These are phyloP conservation scores for Laticauda colubrina DNA, from an alignment of 2,113 vertebrate genomes.

Conservation along the genomic window DNA sequence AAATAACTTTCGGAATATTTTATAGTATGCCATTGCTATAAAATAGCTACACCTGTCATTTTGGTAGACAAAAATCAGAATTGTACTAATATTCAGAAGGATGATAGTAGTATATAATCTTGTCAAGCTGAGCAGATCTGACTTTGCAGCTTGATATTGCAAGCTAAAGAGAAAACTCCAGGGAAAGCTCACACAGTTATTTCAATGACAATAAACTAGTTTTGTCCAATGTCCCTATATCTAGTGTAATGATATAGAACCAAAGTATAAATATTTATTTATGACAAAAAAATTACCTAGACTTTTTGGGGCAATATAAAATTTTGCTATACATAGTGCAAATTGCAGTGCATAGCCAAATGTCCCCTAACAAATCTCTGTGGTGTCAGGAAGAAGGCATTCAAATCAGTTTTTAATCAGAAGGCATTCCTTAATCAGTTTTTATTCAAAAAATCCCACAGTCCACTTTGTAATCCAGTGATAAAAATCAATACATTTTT, in stretches of 20 bases:
- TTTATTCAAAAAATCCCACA: not conserved
- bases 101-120: slow-evolving; percentile 68
- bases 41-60: slow-evolving; percentile 71
- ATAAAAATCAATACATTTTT: not conserved
- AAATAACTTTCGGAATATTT: slow-evolving; percentile 73
- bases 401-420: not conserved
- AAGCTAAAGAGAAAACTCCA: slow-evolving; percentile 37
- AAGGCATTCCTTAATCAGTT: not conserved
- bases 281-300: not conserved
- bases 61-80: slow-evolving; percentile 69
- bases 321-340: not conserved
- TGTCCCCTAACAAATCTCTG: not conserved
- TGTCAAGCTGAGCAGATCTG: slow-evolving; percentile 63
- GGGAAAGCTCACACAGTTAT: slow-evolving; percentile 47
- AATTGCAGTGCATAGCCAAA: not conserved
- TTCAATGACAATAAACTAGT: slow-evolving; percentile 43
- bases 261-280: not conserved
- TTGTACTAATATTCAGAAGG: slow-evolving; percentile 66
- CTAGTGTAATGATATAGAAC: slow-evolving; percentile 30
- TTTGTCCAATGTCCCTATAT: slow-evolving; percentile 55
- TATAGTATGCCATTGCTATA: slow-evolving; percentile 64
- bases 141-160: slow-evolving; percentile 49
- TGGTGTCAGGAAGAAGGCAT: not conserved
- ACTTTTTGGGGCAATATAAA: not conserved
- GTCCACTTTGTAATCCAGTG: not conserved